Conservation (phyloP, 2,888 invertebrate species). For the Agriopis leucophaearia region DNA sequence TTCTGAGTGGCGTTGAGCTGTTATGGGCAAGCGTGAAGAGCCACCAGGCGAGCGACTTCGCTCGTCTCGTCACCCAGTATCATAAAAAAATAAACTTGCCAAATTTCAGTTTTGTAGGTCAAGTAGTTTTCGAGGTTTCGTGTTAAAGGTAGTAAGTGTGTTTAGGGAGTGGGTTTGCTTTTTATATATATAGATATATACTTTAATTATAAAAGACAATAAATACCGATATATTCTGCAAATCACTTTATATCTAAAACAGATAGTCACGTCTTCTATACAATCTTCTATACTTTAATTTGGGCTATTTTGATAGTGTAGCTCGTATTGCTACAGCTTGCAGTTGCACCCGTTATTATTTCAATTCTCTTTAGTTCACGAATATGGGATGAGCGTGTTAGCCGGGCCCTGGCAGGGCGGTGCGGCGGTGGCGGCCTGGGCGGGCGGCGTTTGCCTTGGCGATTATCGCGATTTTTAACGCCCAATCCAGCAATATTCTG, state of each 20-base stretch:
- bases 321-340: not conserved
- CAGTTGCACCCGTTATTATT: conserved; percentile 37
- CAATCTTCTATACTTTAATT: not conserved
- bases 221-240: too few relatives aligned
- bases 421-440: conserved; percentile 16
- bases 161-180: too few relatives aligned
- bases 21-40: too few relatives aligned
- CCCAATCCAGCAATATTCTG: conserved; percentile 53
- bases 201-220: too few relatives aligned
- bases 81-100: too few relatives aligned
- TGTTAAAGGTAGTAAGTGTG: too few relatives aligned
- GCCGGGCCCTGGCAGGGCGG: not conserved
- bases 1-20: too few relatives aligned
- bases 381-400: conserved; percentile 42
- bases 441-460: conserved; percentile 53
- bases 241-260: not conserved
- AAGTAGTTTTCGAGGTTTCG: too few relatives aligned
- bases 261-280: not conserved
- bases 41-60: too few relatives aligned
- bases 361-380: conserved; percentile 40
- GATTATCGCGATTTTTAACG: conserved; percentile 61
- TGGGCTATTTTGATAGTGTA: not conserved
- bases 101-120: too few relatives aligned
- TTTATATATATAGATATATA: too few relatives aligned
- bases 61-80: too few relatives aligned